These are phyloP conservation scores for Neoascia interrupta DNA, from an alignment of 2,888 invertebrate genomes.

Conservation along the genomic window DNA sequence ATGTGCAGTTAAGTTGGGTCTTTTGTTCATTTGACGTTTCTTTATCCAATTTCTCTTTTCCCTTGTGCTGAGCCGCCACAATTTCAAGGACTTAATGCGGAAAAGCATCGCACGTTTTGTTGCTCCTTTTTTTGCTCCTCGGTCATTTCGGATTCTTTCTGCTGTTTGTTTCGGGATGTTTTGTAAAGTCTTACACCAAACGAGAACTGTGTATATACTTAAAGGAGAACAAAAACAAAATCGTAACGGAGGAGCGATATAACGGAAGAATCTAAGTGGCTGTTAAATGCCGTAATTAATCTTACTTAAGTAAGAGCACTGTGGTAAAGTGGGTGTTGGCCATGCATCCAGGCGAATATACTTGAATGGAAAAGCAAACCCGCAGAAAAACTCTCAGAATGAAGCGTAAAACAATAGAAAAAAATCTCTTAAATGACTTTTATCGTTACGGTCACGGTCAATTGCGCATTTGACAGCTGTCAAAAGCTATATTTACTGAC, in stretches of 20 bases:
- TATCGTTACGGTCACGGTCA: slow-evolving; percentile 4
- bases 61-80: slow-evolving; percentile 16
- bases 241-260: slow-evolving; percentile 30
- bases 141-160: background rate
- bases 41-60: slow-evolving; percentile 17
- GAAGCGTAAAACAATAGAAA: background rate
- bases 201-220: background rate
- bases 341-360: slow-evolving; percentile 15
- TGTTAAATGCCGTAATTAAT: slow-evolving; percentile 70
- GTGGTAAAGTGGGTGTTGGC: slow-evolving; percentile 43
- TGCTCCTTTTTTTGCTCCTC: background rate
- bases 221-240: background rate
- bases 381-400: background rate
- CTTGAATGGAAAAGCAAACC: slow-evolving; percentile 5
- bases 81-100: slow-evolving; percentile 42
- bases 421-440: slow-evolving; percentile 9
- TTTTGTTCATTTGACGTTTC: slow-evolving; percentile 28
- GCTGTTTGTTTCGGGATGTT: slow-evolving; percentile 30
- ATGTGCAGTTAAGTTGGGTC: slow-evolving; percentile 10
- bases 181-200: slow-evolving; percentile 53
- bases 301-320: slow-evolving; percentile 65
- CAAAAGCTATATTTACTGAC: background rate
- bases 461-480: slow-evolving; percentile 30
- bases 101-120: slow-evolving; percentile 38
- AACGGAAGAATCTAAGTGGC: slow-evolving; percentile 59